Evolutionary conservation across 2,888 invertebrate genomes (phyloP), one percentile per base, ranked within the genome.

Genomic region (Alloplasta piceator): DNA sequence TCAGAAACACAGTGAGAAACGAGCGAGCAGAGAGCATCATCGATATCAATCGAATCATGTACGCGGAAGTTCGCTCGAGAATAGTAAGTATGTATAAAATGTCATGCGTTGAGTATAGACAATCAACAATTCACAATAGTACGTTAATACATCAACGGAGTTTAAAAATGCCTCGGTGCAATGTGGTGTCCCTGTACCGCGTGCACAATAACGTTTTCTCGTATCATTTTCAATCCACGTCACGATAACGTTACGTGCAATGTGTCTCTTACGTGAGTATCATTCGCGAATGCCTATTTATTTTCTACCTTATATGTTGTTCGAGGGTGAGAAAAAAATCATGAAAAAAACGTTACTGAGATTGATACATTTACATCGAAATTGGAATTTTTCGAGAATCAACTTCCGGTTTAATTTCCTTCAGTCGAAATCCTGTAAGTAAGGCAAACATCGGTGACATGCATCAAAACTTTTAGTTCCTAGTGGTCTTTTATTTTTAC

Each of bases 231-330:
- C 61, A 83, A 82, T 77, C 85, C 26, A 81, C 83, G 87, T 92
- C 92, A 92, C 92, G 92, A 82, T 83, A 87, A 77, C 78, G 78
- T 88, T 89, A 91, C 91, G 92, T 92, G 92, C 90, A 85, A 90
- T 90, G 88, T 90, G 86, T 84, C 77, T 84, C 82, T 73, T 67
- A 82, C 80, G 80, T 78, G 82, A 71, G 56, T 67, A 39, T 67
- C 46, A 46, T 43, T 70, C 16, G 26, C 52, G 56, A 60, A 14
- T 48, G 68, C 50, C 56, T 48, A 50, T 68, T 61, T 74, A 61
- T 67, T n/a, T 70, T 43, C 14, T 10, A n/a, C 39, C 14, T 64
- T 36, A 14, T 64, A 12, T 26, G 3, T 64, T 60, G 36, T 39
- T 50, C 12, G 16, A 68, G 50, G 52, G 56, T 73, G 73, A 67